Evolutionary conservation across 2,888 invertebrate species (phyloP).

Genomic region (Tetragnatha montana): DNA sequence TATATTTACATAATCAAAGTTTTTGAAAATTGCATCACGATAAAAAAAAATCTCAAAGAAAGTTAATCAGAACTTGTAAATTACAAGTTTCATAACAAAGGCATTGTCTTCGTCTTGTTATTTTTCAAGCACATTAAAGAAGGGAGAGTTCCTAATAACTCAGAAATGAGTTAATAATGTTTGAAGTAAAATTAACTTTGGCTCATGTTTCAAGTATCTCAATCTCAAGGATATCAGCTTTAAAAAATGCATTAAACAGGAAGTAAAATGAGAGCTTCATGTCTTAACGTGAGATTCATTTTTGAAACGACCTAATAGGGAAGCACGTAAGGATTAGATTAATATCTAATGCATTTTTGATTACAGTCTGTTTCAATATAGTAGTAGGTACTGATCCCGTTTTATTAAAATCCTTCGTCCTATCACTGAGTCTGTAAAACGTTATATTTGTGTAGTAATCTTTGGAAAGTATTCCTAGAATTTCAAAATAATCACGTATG

Average conservation of each 20-base stretch:
- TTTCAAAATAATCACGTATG: neutral
- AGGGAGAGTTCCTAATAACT: neutral
- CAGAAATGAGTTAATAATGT: constrained; percentile 28
- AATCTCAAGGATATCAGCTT: neutral
- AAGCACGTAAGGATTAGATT: constrained; percentile 20
- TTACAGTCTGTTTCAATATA: constrained; percentile 5
- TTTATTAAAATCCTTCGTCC: neutral
- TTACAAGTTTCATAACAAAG: neutral
- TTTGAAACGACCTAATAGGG: neutral
- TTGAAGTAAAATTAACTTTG: neutral
- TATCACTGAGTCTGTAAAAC: neutral
- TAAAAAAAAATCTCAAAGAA: neutral
- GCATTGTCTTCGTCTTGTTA: neutral
- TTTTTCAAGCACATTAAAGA: neutral
- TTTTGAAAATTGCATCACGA: neutral
- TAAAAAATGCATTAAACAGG: neutral
- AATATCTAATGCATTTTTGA: constrained; percentile 27
- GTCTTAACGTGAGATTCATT: constrained; percentile 15
- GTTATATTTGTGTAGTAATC: neutral
- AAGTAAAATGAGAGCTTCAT: constrained; percentile 19
- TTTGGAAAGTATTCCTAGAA: neutral
- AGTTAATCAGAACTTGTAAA: neutral
- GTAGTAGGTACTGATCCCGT: neutral
- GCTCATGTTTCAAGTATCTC: neutral
- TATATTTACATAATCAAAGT: no score